Base-by-base conservation (phyloP, 1,140 invertebrate species). In the Zaprionus camerounensis region DNA sequence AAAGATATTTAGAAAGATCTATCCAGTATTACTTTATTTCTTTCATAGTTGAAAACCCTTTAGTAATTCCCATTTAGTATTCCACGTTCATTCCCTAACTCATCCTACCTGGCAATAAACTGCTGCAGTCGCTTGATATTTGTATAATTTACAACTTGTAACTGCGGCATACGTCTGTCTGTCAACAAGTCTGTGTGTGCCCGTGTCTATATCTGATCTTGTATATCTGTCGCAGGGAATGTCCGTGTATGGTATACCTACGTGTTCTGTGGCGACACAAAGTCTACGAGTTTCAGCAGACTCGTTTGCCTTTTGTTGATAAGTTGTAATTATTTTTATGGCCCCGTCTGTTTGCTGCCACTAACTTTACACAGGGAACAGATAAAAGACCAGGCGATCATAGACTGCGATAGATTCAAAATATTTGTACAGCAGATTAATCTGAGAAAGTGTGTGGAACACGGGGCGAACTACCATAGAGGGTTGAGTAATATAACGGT, bases 311-410 rank as follows among this genome's bases (percentile, higher is more conserved):
- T 20, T 71, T 88, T 88, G 74, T 88, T 87, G 84, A 87, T 82
- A 86, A 86, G 83, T 80, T 86, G 81, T 87, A 86, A 87, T 86
- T 87, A 84, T 75, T 76, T 88, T 88, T 87, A 87, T 78, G 78
- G 36, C 69, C 24, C 24, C 26, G 67, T 56, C 69, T 88, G 81
- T 87, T 87, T 85, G 73, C 80, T 69, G 72, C 80, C 80, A 69
- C 73, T 82, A 80, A 84, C 83, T 75, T 77, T 69, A 66, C 49
- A 62, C 41, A 17, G 31, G 5, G 1, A n/a, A 5, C 3, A 80
- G 80, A 80, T 86, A 87, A 80, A 63, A 59, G 56, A 51, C 34
- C 28, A 63, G 70, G 13, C 46, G 63, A 58, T 51, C 38, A 69
- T 22, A 17, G 20, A n/a, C 36, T 11, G 6, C 17, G 17, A 20